Evolutionary conservation across 2,113 vertebrate genomes (phyloP).

Genomic region (Labeo rohita): DNA sequence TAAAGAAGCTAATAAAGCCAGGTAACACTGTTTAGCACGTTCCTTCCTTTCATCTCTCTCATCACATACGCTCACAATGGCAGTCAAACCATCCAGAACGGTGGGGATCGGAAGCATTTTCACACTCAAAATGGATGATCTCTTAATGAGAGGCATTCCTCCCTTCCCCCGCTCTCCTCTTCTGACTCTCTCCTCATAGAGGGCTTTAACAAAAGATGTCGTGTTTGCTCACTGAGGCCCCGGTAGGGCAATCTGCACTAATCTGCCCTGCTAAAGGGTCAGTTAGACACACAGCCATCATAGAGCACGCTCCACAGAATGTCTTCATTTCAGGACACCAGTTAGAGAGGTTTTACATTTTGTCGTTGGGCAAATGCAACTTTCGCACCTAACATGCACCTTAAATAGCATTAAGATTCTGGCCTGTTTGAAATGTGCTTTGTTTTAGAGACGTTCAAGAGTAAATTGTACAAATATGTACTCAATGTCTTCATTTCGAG

Average conservation of each 20-base stretch:
- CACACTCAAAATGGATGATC: constrained; percentile 59
- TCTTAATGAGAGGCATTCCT: constrained; percentile 65
- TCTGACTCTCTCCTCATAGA: constrained; percentile 63
- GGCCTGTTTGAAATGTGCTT: not conserved
- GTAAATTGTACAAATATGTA: too few relatives aligned
- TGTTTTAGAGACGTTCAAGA: not conserved
- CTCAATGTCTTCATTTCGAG: too few relatives aligned
- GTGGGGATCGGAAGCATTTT: constrained; percentile 51
- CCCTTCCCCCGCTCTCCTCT: constrained; percentile 60
- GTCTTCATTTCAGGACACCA: constrained; percentile 55
- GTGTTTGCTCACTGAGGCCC: constrained; percentile 76
- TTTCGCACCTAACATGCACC: not conserved
- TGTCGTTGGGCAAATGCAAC: not conserved
- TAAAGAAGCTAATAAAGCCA: constrained; percentile 97
- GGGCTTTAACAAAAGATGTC: constrained; percentile 74
- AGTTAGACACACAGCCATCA: constrained; percentile 70
- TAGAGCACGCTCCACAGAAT: constrained; percentile 54
- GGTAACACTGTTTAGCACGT: constrained; percentile 72
- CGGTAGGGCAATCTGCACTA: constrained; percentile 76
- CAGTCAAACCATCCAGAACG: constrained; percentile 23
- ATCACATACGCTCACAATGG: not conserved
- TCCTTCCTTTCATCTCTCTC: not conserved
- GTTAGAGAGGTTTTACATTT: not conserved
- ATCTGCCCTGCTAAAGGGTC: constrained; percentile 74
- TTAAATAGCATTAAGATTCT: not conserved